These are phyloP conservation scores for Arvicanthis niloticus DNA, from an alignment of 2,113 vertebrate species.

Conservation along the genomic window DNA sequence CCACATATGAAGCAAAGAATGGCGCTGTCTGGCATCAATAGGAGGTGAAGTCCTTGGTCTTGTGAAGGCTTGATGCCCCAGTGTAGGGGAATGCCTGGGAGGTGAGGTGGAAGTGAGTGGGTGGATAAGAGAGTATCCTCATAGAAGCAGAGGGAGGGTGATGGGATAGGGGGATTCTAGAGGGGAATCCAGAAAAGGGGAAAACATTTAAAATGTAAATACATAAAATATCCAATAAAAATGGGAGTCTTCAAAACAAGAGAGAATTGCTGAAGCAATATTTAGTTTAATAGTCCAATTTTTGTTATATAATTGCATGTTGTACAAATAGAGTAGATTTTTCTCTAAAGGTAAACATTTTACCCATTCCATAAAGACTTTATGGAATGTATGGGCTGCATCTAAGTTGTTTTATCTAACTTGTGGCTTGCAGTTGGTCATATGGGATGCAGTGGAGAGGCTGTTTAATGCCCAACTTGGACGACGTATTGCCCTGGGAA, in stretches of 20 bases:
- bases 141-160: too few relatives aligned
- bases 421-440: not conserved
- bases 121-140: too few relatives aligned
- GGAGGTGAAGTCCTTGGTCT: too few relatives aligned
- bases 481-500: slow-evolving; percentile 7
- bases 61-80: too few relatives aligned
- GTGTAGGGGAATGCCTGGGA: too few relatives aligned
- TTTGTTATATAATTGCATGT: not conserved
- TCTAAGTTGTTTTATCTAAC: not conserved
- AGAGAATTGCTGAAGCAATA: not conserved
- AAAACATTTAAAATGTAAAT: too few relatives aligned
- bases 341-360: slow-evolving; percentile 29
- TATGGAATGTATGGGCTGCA: not conserved
- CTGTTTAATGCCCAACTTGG: not conserved
- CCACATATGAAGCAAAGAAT: too few relatives aligned
- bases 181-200: too few relatives aligned
- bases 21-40: too few relatives aligned
- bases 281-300: not conserved
- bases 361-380: not conserved
- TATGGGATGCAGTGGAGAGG: not conserved
- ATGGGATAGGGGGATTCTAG: too few relatives aligned
- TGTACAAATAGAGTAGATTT: not conserved
- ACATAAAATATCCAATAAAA: not conserved
- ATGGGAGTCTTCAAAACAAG: not conserved
- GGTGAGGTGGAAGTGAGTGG: too few relatives aligned